These are phyloP conservation scores for Drosophila virilis DNA, from an alignment of 1,140 invertebrate genomes.

Conservation along the genomic window DNA sequence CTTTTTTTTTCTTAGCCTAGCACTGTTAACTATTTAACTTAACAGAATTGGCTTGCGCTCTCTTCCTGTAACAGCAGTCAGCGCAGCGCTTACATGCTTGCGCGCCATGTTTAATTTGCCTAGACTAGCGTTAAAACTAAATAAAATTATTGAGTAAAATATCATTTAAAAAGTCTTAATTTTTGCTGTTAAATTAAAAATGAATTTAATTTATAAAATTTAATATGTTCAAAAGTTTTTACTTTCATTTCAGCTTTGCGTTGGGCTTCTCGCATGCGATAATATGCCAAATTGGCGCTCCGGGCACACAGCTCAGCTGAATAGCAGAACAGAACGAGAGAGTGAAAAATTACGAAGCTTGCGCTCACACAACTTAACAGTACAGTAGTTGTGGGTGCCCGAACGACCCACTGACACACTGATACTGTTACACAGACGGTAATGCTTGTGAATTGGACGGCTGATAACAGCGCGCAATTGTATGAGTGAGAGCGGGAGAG, in stretches of 20 bases:
- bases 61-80: slow-evolving; percentile 6
- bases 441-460: slow-evolving; percentile 31
- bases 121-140: background rate
- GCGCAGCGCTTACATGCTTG: slow-evolving; percentile 8
- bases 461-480: slow-evolving; percentile 65
- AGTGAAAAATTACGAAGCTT: slow-evolving; percentile 15
- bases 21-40: slow-evolving; percentile 19
- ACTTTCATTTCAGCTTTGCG: background rate
- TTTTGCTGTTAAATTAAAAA: too few relatives aligned
- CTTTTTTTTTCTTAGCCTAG: background rate
- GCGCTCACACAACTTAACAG: slow-evolving; percentile 36
- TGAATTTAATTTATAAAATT: too few relatives aligned
- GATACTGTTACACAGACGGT: slow-evolving; percentile 51
- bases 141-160: too few relatives aligned
- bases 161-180: too few relatives aligned
- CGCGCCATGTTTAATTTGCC: slow-evolving; percentile 21
- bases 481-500: slow-evolving; percentile 48
- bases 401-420: slow-evolving; percentile 77
- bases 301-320: slow-evolving; percentile 16
- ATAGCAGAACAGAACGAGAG: slow-evolving; percentile 10
- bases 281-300: slow-evolving; percentile 13
- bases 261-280: slow-evolving; percentile 38
- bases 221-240: background rate
- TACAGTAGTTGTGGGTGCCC: slow-evolving; percentile 27
- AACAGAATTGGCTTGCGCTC: slow-evolving; percentile 18